Evolutionary conservation across 2,797 vertebrate species (phyloP), one percentile per base, ranked within the genome.

Genomic region (Rhabdophis nuchalis): DNA sequence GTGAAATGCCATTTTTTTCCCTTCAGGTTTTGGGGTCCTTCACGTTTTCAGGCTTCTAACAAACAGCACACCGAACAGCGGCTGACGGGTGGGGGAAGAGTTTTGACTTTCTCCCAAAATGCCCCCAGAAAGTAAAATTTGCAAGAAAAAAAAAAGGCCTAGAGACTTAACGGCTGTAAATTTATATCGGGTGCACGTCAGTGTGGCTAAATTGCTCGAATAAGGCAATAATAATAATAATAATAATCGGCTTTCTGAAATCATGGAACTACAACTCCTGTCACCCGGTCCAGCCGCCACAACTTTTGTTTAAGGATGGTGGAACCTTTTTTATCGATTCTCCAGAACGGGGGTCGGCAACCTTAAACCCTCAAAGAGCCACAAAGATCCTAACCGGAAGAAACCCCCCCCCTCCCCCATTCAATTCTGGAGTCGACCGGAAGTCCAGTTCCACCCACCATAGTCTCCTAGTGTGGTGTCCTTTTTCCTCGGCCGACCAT

Each of bases 1-100:
- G 90, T 16, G 95, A 94, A 94, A 95, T 91, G 92, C 72, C 93
- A 41, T 29, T 94, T 93, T 96, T 29, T 94, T 93, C 96, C 96
- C 97, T 97, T 97, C 97, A 97, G 96, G 27, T 89, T 87, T 82
- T 82, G 36, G 23, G 93, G 95, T 96, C 97, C 96, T 97, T 98
- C 96, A 96, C 96, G 56, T 93, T 94, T 94, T 96, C 94, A 91
- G 13, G 58, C n/a, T 46, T 54, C 41, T 29, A 11, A 29, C 12
- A 56, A 54, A 54, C 8, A 82, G 52, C 29, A 46, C 41, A 13
- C 13, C 23, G 72, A 58, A 77, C 36, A 36, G 10, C 41, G 58
- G 90, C 14, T 12, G 32, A 85, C 0, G 6, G 25, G 11, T 11
- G 14, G 2, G 25, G 7, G 9, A 41, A 20, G n/a, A 7, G n/a